These are phyloP conservation scores for Dryomyza anilis DNA, from an alignment of 2,888 invertebrate species.

Conservation along the genomic window DNA sequence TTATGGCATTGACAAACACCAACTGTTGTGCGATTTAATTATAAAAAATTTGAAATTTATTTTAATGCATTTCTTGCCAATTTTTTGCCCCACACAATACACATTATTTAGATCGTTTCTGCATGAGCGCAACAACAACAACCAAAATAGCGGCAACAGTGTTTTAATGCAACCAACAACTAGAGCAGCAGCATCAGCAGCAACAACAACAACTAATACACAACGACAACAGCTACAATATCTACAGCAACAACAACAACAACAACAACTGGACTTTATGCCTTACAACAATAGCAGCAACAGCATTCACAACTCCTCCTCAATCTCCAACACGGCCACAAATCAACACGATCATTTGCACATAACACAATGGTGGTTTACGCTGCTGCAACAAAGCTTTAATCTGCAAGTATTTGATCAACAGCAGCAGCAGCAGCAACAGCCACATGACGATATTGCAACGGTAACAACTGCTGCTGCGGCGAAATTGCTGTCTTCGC, in stretches of 20 bases:
- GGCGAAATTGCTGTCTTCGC: not conserved
- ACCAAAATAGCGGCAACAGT: constrained; percentile 5
- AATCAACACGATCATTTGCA: constrained; percentile 42
- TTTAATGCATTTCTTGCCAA: not conserved
- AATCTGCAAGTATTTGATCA: constrained; percentile 38
- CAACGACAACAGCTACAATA: not conserved
- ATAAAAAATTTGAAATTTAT: not conserved
- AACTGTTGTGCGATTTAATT: not conserved
- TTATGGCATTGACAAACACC: constrained; percentile 34
- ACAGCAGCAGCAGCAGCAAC: constrained; percentile 39
- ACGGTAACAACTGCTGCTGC: not conserved
- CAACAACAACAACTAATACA: constrained; percentile 8
- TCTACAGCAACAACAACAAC: constrained; percentile 24
- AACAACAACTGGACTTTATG: too few species aligned
- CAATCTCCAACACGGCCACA: too few species aligned
- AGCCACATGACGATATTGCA: constrained; percentile 22
- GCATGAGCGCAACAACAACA: constrained; percentile 45
- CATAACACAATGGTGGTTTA: constrained; percentile 58
- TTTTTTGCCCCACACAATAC: not conserved
- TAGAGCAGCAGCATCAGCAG: constrained; percentile 20
- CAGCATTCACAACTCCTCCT: constrained; percentile 26
- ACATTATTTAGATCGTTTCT: constrained; percentile 52
- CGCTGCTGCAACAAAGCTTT: constrained; percentile 56
- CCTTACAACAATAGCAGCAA: too few species aligned
- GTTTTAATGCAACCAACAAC: constrained; percentile 22